These are phyloP conservation scores for Lamproptera curius DNA, from an alignment of 2,888 invertebrate species.

Conservation along the genomic window DNA sequence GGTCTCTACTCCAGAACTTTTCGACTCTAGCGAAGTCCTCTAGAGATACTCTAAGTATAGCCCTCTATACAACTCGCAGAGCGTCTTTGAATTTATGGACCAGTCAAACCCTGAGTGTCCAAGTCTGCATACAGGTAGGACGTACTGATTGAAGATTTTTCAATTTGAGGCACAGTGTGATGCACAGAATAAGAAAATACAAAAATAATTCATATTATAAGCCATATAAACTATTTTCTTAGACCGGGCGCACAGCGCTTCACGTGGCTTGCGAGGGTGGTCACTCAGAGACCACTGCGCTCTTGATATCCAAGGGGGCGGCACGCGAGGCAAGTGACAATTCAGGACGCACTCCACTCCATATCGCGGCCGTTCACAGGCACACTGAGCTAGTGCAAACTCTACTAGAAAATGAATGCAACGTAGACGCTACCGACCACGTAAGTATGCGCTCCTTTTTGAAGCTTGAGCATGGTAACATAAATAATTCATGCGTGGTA, in stretches of 20 bases:
- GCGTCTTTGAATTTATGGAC: too few relatives aligned
- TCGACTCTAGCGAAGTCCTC: too few relatives aligned
- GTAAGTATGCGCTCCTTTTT: constrained; percentile 44
- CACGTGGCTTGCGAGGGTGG: constrained; percentile 85
- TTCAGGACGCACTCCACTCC: constrained; percentile 85
- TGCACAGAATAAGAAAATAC: too few relatives aligned
- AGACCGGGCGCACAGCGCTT: constrained; percentile 79
- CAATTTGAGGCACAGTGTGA: too few relatives aligned
- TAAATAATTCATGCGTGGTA: not conserved
- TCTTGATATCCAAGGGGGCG: constrained; percentile 79
- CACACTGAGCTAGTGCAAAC: constrained; percentile 85
- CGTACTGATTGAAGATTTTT: too few relatives aligned
- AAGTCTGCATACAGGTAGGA: too few relatives aligned
- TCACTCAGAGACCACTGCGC: constrained; percentile 78
- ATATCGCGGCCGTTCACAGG: constrained; percentile 86
- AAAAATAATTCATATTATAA: too few relatives aligned
- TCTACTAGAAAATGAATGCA: constrained; percentile 82
- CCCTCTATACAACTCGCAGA: too few relatives aligned
- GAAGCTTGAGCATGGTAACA: not conserved
- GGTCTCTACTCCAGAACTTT: too few relatives aligned
- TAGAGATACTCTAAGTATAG: too few relatives aligned
- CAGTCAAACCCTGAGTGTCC: too few relatives aligned
- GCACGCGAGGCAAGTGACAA: constrained; percentile 83
- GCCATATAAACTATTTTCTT: constrained; percentile 3
- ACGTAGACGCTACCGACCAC: constrained; percentile 73